Evolutionary conservation across 1,140 invertebrate genomes (phyloP).

Genomic region (Papilio polyxenes): DNA sequence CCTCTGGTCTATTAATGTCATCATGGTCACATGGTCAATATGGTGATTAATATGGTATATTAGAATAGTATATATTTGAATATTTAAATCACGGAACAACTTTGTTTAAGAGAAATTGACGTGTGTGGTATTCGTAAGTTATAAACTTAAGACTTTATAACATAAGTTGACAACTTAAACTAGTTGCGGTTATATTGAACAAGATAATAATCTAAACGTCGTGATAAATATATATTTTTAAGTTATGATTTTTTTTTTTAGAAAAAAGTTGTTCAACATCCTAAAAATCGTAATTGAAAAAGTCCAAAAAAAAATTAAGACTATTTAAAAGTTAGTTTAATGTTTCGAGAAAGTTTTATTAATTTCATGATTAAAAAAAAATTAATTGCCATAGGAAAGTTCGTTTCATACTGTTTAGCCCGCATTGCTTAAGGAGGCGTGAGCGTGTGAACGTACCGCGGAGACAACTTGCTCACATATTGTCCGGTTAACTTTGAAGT

Average conservation of each 20-base stretch:
- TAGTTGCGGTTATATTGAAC: neutral
- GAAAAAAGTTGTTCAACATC: neutral
- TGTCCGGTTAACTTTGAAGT: conserved; percentile 45
- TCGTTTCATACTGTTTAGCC: conserved; percentile 7
- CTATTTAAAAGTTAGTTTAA: no score
- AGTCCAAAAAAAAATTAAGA: neutral
- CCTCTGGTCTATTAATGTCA: neutral
- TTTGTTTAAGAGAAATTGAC: neutral
- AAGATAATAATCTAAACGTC: conserved; percentile 5
- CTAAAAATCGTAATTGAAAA: neutral
- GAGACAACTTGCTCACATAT: conserved; percentile 39
- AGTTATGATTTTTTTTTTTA: neutral
- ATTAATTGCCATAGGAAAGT: no score
- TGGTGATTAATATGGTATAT: neutral
- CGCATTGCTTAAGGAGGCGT: conserved; percentile 26
- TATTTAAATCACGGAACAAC: neutral
- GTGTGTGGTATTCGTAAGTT: neutral
- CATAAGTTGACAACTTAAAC: neutral
- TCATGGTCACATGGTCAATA: neutral
- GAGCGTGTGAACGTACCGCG: conserved; percentile 17
- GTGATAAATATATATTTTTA: neutral
- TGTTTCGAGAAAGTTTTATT: no score
- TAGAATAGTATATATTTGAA: neutral
- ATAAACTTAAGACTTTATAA: neutral
- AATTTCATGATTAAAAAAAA: no score